Evolutionary conservation across 1,140 invertebrate species (phyloP), one percentile per base, ranked within the genome.

Genomic region (Drosophila melanogaster): DNA sequence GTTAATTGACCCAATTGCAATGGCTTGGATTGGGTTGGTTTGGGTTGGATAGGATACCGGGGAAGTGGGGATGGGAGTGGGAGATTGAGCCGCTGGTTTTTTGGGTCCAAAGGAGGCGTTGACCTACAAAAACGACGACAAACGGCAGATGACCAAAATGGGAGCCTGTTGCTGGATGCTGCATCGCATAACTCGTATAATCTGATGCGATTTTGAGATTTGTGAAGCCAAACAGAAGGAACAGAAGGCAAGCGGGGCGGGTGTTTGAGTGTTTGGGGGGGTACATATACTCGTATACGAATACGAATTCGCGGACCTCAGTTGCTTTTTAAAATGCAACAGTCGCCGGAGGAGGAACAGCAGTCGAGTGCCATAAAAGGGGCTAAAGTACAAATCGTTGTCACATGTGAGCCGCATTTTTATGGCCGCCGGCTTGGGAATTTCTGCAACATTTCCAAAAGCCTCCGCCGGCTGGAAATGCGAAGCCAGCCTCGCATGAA

Each of bases 401-500:
- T 91, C 90, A 91, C 90, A 91, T 91, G 90, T 91, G 90, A 90
- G 90, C 77, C 85, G 90, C 90, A 91, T 91, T 91, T 91, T 91
- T 91, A 91, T 91, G 89, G 86, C 90, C 70, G 70, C 73, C 84
- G 76, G 84, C 90, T 91, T 91, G 90, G 90, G 90, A 91, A 91
- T 84, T 77, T 76, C 51, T 81, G 73, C 65, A 69, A 69, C 65
- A 56, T 69, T 65, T 50, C 67, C 55, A 74, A 73, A 69, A 57
- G 57, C 40, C 41, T 51, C 38, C 51, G 49, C 51, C 19, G 11
- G 26, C 26, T 30, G 26, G 26, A 30, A 30, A 43, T 11, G 57
- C 22, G 4, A 11, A 46, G 57, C 41, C 62, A 55, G 72, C 50
- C 62, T 51, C 53, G 58, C 79, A 79, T 66, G 50, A 83, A 81